These are phyloP conservation scores for Tyto alba DNA, from an alignment of 2,113 vertebrate species.

Conservation along the genomic window DNA sequence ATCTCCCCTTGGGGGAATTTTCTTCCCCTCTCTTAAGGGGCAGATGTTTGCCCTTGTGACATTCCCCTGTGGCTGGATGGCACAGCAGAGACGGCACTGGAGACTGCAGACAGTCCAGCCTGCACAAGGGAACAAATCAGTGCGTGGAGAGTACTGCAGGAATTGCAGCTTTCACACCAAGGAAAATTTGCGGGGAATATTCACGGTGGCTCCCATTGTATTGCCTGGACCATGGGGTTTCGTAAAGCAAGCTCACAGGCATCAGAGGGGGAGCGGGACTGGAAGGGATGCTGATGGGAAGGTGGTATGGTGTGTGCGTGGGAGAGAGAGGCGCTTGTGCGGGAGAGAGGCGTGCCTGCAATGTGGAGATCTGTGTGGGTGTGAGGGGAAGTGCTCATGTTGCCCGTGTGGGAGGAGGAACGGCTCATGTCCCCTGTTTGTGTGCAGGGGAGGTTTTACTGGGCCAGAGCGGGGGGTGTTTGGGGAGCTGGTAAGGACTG, in stretches of 20 bases:
- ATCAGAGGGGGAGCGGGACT: neutral
- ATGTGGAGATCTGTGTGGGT: neutral
- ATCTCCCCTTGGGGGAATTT: neutral
- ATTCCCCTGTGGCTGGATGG: neutral
- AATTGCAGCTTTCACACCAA: neutral
- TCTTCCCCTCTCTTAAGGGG: neutral
- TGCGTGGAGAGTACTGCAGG: fast-evolving
- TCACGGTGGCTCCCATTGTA: neutral
- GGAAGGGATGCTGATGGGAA: neutral
- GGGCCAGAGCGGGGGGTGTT: neutral
- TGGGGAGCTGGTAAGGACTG: neutral
- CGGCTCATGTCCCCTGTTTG: neutral
- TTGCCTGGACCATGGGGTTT: too few relatives aligned
- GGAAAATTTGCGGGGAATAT: neutral
- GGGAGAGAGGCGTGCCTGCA: fast-evolving
- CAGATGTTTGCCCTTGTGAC: neutral
- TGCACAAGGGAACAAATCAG: neutral
- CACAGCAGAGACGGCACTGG: neutral
- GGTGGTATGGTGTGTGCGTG: fast-evolving
- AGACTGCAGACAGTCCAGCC: neutral
- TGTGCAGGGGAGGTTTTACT: neutral
- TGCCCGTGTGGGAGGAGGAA: neutral
- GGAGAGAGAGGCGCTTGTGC: fast-evolving
- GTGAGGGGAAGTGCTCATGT: neutral
- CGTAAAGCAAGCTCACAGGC: neutral